These are phyloP conservation scores for Metaphire vulgaris DNA, from an alignment of 1,140 invertebrate species.

Conservation along the genomic window DNA sequence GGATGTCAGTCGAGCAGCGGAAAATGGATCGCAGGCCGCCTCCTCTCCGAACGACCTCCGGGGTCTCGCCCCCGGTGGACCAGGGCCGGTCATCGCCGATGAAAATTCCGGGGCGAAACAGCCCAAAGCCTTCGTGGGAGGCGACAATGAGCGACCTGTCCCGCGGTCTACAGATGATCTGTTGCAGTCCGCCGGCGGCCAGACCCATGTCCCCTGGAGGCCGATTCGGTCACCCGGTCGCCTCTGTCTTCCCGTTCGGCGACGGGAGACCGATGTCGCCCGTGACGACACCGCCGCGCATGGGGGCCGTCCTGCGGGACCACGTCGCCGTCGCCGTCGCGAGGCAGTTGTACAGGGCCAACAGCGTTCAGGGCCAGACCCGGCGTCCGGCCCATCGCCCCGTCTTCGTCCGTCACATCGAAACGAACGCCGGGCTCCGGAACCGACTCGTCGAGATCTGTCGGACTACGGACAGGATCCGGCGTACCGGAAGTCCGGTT, in stretches of 20 bases:
- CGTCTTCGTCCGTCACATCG: neutral
- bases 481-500: neutral
- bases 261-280: too few relatives aligned
- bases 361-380: neutral
- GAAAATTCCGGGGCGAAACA: neutral
- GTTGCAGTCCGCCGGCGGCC: neutral
- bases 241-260: neutral
- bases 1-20: too few relatives aligned
- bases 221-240: neutral
- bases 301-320: neutral
- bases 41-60: neutral
- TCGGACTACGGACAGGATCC: neutral
- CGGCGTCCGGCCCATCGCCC: neutral
- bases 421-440: neutral
- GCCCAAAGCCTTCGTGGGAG: neutral
- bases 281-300: too few relatives aligned
- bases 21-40: neutral
- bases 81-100: neutral
- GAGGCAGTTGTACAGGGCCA: neutral
- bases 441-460: neutral
- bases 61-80: neutral
- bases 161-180: neutral
- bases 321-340: too few relatives aligned
- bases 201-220: neutral
- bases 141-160: neutral